Evolutionary conservation across 2,888 invertebrate species (phyloP), one percentile per base, ranked within the genome.

Genomic region (Pherbina coryleti): DNA sequence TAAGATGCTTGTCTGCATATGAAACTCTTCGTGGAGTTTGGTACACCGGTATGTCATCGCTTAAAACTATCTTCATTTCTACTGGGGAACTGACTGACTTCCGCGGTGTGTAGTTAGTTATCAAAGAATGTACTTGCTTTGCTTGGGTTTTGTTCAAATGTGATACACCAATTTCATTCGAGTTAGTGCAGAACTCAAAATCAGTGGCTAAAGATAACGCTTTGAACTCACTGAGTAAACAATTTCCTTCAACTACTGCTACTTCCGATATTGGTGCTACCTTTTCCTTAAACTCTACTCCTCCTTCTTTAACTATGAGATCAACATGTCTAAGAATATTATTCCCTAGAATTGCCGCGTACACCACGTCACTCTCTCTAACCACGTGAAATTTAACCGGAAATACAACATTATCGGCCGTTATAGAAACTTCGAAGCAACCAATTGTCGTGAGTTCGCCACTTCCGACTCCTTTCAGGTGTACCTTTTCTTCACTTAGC

Each of bases 301-400:
- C 5, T 11, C 67, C 62, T 25, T 74, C 62, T 1, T 64, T 53
- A 8, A 80, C 53, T 3, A 49, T 25, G 17, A 79, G 4, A 49
- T 79, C 70, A 0, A 78, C 76, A 11, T 55, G 8, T 8, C 62
- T 64, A n/a, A 81, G 34, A 14, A 79, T 69, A 14, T 69, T 70
- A 11, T 77, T 76, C 2, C 79, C 81, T 9, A 81, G 71, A n/a
- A 81, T 77, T 5, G 76, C 81, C 9, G 75, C 62, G 57, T 77
- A 79, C 17, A 49, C 49, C 3, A 79, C 72, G 14, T 80, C 79
- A 0, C 37, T 37, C n/a, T 77, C 78, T 1, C 31, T 44, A 3
- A 79, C 77, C 0, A 79, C 77, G 31, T 80, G 79, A 19, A 80
- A 79, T 3, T 19, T 69, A 37, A 79, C 44, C 14, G 25, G 4